A percentile compares a stretch with the other conserved stretches of the same genome.
Conservation (phyloP, 2,888 invertebrate genomes). For the Andrena chrysosceles region DNA sequence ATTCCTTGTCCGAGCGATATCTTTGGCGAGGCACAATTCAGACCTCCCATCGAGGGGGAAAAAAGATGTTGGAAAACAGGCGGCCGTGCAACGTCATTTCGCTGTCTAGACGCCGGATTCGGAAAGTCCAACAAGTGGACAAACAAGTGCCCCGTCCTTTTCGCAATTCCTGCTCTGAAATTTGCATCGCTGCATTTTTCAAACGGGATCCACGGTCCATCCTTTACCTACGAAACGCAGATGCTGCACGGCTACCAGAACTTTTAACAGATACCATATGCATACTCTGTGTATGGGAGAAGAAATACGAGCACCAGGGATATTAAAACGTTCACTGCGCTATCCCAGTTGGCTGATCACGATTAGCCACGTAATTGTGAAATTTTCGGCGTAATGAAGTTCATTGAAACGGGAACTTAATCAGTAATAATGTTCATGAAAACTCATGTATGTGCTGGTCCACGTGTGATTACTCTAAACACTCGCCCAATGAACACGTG, state of each 20-base stretch:
- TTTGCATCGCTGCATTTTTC: constrained; percentile 11
- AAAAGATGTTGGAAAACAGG: constrained; percentile 17
- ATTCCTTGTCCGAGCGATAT: constrained; percentile 36
- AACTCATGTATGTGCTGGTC: constrained; percentile 13
- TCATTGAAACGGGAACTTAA: constrained; percentile 21
- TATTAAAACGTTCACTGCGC: background rate
- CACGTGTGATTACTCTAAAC: background rate
- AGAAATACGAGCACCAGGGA: background rate
- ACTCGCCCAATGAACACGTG: no score
- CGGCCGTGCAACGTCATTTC: constrained; percentile 19
- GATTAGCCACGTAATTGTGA: constrained; percentile 35
- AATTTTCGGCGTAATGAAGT: constrained; percentile 37
- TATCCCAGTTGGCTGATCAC: background rate
- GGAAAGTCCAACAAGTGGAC: constrained; percentile 54
- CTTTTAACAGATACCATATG: background rate
- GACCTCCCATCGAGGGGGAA: background rate
- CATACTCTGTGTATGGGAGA: background rate
- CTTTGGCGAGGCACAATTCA: constrained; percentile 10
- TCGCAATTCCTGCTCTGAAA: constrained; percentile 2
- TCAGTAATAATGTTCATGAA: constrained; percentile 24
- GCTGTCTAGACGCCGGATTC: constrained; percentile 33
- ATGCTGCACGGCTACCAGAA: background rate
- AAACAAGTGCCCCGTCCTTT: constrained; percentile 21
- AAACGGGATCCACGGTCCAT: background rate
- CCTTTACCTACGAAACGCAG: background rate